Base-by-base conservation (phyloP, 2,797 vertebrate genomes). In the Rachycentron canadum region DNA sequence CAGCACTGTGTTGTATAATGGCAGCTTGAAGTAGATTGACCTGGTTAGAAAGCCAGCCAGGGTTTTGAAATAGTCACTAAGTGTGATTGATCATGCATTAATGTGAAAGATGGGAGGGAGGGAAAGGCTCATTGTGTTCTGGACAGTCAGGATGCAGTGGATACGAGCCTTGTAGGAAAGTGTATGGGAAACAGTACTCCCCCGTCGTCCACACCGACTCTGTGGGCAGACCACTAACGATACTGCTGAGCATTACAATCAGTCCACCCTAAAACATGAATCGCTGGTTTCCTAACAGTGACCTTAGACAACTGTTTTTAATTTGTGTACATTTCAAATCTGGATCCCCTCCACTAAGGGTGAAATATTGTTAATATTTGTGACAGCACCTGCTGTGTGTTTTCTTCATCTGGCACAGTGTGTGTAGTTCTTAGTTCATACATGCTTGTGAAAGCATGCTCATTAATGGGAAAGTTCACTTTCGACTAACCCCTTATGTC, bases 231-330 rank as follows among this genome's bases (percentile, higher is more conserved):
- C 76, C 21, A 2, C 81, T 82, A 76, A 81, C 49, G 32, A 68
- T 47, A 32, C 79, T 82, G 63, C 77, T 32, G 65, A 69, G 67
- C 69, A 64, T 70, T 79, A 66, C 64, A 3, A 65, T 82, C 70
- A 52, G 77, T 81, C 79, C 74, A 73, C 75, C 79, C 65, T 65
- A 64, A 80, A 75, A 66, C 59, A 73, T 14, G 6, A 84, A 56
- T 30, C 23, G 0, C 5, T 17, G n/a, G 2, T 64, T 69, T 77
- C 47, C 36, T 11, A 59, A 32, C 38, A 1, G 32, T 11, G 13
- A 57, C 56, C 40, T 67, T 11, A 2, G 5, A n/a, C 25, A 50
- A 30, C 28, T 34, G 8, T 52, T 62, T 50, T 61, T 23, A 14
- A 43, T 69, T 36, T 21, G 32, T 36, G 23, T 32, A 12, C 43